phyloP scores from a whole-genome alignment of 1,140 invertebrate species.

The Colletes latitarsis region DNA sequence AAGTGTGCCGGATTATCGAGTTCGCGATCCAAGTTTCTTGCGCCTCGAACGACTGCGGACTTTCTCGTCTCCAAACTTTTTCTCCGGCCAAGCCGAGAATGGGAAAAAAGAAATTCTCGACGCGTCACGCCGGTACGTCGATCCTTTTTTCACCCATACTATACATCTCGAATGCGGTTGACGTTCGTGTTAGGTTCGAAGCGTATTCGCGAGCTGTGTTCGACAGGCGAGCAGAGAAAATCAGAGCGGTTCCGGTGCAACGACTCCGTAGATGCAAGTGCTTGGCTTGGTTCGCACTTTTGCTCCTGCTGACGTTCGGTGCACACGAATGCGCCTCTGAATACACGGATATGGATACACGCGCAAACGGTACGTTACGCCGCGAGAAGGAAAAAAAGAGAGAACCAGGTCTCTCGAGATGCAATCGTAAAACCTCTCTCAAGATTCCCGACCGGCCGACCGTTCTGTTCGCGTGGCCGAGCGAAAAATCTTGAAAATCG shows the following conservation, averaged over 20 bases:
- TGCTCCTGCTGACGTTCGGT: constrained; percentile 2
- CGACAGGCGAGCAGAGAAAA: constrained; percentile 32
- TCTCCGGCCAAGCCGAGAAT: background rate
- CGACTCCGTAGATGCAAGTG: constrained; percentile 13
- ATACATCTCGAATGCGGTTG: constrained; percentile 2
- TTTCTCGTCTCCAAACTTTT: constrained; percentile 1
- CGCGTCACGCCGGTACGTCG: constrained; percentile 11
- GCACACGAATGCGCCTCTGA: background rate
- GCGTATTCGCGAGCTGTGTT: constrained; percentile 12
- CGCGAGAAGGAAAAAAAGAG: background rate
- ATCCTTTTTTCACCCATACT: constrained; percentile 1
- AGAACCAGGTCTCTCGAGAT: background rate
- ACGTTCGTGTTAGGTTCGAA: background rate
- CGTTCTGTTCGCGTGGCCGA: constrained; percentile 25
- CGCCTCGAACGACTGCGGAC: background rate
- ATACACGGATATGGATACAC: background rate
- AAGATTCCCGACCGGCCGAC: constrained; percentile 36
- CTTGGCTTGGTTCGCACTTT: constrained; percentile 11
- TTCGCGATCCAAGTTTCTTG: constrained; percentile 13
- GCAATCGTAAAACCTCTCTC: constrained; percentile 54
- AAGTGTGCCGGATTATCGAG: background rate
- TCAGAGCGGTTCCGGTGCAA: constrained; percentile 57
- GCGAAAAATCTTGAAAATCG: constrained; percentile 33
- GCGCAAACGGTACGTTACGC: background rate
- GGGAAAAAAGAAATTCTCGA: constrained; percentile 16